A percentile compares a stretch with the other conserved stretches of the same genome.
These are phyloP conservation scores for Acrossocheilus wenchowensis DNA, from an alignment of 2,797 vertebrate species.

Conservation along the genomic window DNA sequence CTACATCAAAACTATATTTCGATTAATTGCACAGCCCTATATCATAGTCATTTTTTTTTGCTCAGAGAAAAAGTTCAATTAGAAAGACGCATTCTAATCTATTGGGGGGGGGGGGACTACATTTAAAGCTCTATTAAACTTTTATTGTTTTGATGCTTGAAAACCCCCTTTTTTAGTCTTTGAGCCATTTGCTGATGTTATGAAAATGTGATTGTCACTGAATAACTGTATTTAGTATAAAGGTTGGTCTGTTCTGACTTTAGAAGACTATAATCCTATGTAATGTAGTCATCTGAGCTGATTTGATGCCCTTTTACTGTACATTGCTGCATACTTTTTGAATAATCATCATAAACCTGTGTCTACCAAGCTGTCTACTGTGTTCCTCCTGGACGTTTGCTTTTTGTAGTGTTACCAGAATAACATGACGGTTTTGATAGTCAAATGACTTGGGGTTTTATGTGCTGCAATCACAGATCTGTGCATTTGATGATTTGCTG, in stretches of 20 bases:
- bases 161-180: too few relatives aligned
- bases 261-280: not conserved
- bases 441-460: slow-evolving; percentile 40
- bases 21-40: too few relatives aligned
- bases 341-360: slow-evolving; percentile 9
- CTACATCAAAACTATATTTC: too few relatives aligned
- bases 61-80: too few relatives aligned
- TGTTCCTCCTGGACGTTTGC: slow-evolving; percentile 6
- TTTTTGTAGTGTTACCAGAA: not conserved
- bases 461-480: slow-evolving; percentile 5
- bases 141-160: too few relatives aligned
- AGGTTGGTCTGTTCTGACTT: not conserved
- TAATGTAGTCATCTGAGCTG: not conserved
- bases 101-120: too few relatives aligned
- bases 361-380: slow-evolving; percentile 25
- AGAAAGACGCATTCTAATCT: too few relatives aligned
- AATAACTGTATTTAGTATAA: not conserved
- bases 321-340: not conserved
- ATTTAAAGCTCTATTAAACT: too few relatives aligned
- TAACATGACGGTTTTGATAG: slow-evolving; percentile 24
- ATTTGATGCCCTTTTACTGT: not conserved
- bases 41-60: too few relatives aligned
- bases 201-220: not conserved
- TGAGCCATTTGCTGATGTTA: not conserved
- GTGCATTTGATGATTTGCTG: not conserved